Percentiles rank a stretch among this genome's conserved stretches.
Evolutionary conservation across 1,140 invertebrate species (phyloP).

Genomic region (Penaeus vannamei): DNA sequence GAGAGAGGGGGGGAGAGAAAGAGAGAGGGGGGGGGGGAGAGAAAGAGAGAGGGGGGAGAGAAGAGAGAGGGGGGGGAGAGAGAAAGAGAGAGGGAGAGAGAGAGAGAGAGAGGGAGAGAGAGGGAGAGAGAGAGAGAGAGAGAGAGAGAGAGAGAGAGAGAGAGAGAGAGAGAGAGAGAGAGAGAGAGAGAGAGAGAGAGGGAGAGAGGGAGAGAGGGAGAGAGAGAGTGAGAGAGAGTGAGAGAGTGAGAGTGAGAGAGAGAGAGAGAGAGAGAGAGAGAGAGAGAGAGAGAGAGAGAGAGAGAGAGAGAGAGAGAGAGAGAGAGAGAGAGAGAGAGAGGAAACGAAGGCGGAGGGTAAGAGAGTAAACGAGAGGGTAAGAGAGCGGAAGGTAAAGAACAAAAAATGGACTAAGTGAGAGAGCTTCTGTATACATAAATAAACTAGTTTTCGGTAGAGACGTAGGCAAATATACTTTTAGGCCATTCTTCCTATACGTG

Average conservation of each 20-base stretch:
- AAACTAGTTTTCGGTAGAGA: no score
- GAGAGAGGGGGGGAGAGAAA: no score
- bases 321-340: neutral
- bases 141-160: neutral
- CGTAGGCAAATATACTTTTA: no score
- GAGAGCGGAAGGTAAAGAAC: neutral
- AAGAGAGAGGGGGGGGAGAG: no score
- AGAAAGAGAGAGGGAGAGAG: neutral
- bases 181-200: no score
- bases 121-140: neutral
- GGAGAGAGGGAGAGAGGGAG: neutral
- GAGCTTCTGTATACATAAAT: no score
- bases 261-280: no score
- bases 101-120: neutral
- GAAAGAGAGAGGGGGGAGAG: no score
- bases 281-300: neutral
- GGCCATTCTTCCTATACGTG: no score
- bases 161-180: neutral
- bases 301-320: neutral
- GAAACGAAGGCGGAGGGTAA: neutral
- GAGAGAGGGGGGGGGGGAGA: no score
- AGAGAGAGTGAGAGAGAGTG: neutral
- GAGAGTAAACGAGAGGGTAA: neutral
- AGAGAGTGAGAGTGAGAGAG: neutral
- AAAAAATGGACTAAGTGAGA: no score